phyloP scores from a whole-genome alignment of 1,140 invertebrate genomes.

The Cylas formicarius region DNA sequence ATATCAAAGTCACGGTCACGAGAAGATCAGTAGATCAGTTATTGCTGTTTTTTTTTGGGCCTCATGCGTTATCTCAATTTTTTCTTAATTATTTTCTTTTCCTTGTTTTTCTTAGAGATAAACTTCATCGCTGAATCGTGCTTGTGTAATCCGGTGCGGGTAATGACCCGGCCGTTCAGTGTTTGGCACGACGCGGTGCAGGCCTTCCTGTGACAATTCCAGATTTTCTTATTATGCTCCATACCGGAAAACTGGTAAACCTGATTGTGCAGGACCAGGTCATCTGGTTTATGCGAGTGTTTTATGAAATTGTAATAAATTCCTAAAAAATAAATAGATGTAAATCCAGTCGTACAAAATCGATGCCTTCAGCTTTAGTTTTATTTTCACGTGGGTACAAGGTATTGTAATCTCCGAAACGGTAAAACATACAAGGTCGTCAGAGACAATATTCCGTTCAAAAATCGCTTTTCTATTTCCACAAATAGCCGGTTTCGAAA shows the following conservation, averaged over 20 bases:
- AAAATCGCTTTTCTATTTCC: too few relatives aligned
- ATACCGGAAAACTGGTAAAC: slow-evolving; percentile 25
- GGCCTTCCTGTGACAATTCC: slow-evolving; percentile 24
- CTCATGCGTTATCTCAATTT: slow-evolving; percentile 13
- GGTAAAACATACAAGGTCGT: too few relatives aligned
- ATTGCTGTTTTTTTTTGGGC: neutral
- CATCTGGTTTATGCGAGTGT: slow-evolving; percentile 8
- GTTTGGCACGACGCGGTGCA: slow-evolving; percentile 29
- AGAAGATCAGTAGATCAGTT: neutral
- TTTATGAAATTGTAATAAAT: slow-evolving; percentile 22
- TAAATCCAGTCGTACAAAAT: too few relatives aligned
- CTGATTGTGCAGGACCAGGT: slow-evolving; percentile 26
- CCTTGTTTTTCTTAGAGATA: slow-evolving; percentile 13
- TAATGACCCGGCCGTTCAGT: slow-evolving; percentile 20
- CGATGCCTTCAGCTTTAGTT: neutral
- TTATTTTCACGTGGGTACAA: neutral
- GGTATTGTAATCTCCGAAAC: slow-evolving; percentile 10
- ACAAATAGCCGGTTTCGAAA: too few relatives aligned
- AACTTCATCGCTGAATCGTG: slow-evolving; percentile 21
- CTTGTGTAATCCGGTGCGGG: slow-evolving; percentile 26
- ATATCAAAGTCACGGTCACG: neutral
- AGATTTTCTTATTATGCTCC: slow-evolving; percentile 18
- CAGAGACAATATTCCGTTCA: too few relatives aligned
- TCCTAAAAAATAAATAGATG: slow-evolving; percentile 22
- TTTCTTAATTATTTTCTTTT: slow-evolving; percentile 15